Conservation (phyloP, 2,888 invertebrate species). For the Ceraclea dissimilis region DNA sequence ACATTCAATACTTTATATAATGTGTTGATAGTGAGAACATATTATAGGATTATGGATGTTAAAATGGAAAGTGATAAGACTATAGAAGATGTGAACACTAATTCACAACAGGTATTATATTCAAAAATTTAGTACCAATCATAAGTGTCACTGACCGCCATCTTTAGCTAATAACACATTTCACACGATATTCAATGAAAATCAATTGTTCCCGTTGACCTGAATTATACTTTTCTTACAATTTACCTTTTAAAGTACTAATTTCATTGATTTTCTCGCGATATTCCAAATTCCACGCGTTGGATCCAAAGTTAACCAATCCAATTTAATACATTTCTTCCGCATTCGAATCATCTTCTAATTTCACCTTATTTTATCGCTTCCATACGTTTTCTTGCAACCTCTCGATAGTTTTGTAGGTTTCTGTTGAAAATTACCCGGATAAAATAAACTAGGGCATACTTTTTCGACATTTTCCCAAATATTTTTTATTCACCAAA, state of each 20-base stretch:
- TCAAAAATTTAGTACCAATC: constrained; percentile 14
- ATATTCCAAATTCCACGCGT: too few relatives aligned
- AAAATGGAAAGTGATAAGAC: constrained; percentile 91
- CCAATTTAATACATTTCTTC: too few relatives aligned
- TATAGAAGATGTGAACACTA: constrained; percentile 56
- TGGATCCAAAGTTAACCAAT: too few relatives aligned
- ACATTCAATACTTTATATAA: constrained; percentile 16
- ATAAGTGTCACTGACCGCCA: constrained; percentile 22
- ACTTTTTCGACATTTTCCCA: too few relatives aligned
- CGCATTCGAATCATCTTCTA: background rate
- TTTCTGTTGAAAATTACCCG: too few relatives aligned
- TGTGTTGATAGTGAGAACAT: constrained; percentile 31
- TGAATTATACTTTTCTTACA: background rate
- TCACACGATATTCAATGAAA: constrained; percentile 5
- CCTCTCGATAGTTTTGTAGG: too few relatives aligned
- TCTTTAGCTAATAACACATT: constrained; percentile 21
- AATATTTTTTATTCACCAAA: too few relatives aligned
- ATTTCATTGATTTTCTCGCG: too few relatives aligned
- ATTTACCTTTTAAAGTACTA: background rate
- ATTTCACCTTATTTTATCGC: too few relatives aligned
- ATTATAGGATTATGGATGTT: constrained; percentile 55
- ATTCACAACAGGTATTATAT: constrained; percentile 18
- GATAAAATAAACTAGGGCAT: too few relatives aligned
- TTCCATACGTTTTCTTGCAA: too few relatives aligned
- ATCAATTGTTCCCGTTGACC: background rate